Conservation (phyloP, 2,888 invertebrate species). For the Tuta absoluta region DNA sequence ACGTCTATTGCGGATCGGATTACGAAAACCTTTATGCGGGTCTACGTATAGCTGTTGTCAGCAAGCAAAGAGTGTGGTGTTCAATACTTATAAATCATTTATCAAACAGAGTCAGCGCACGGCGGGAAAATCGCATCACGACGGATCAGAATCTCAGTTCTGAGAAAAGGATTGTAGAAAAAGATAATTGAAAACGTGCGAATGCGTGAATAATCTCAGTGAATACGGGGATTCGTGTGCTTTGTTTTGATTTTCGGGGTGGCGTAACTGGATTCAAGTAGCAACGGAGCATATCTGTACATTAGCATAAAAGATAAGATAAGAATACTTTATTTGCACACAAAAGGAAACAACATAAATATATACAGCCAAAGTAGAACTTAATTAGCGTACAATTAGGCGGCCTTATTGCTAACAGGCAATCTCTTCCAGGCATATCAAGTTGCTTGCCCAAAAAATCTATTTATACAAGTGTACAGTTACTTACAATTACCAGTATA, state of each 20-base stretch:
- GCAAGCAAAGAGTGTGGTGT: conserved; percentile 1
- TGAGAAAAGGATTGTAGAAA: background rate
- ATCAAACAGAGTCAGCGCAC: conserved; percentile 5
- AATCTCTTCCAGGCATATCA: too few relatives aligned
- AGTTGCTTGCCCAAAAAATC: too few relatives aligned
- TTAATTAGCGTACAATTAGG: too few relatives aligned
- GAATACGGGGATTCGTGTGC: background rate
- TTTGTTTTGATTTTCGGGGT: background rate
- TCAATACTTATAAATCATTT: conserved; percentile 13
- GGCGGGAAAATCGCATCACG: conserved; percentile 13
- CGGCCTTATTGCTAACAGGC: too few relatives aligned
- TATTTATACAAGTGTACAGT: too few relatives aligned
- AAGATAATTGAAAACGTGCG: conserved; percentile 15
- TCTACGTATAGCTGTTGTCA: background rate
- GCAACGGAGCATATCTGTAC: too few relatives aligned
- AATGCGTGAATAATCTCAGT: background rate
- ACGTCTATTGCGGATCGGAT: conserved; percentile 2
- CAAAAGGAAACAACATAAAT: too few relatives aligned
- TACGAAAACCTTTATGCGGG: conserved; percentile 3
- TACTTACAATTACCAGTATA: too few relatives aligned
- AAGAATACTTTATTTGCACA: too few relatives aligned
- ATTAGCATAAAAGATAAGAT: too few relatives aligned
- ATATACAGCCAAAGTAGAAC: too few relatives aligned
- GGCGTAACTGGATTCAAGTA: background rate
- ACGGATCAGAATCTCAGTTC: conserved; percentile 12